Percentiles rank a stretch among this genome's conserved stretches.
Evolutionary conservation across 2,113 vertebrate species (phyloP).

Genomic region (Psilopsiagon aurifrons): DNA sequence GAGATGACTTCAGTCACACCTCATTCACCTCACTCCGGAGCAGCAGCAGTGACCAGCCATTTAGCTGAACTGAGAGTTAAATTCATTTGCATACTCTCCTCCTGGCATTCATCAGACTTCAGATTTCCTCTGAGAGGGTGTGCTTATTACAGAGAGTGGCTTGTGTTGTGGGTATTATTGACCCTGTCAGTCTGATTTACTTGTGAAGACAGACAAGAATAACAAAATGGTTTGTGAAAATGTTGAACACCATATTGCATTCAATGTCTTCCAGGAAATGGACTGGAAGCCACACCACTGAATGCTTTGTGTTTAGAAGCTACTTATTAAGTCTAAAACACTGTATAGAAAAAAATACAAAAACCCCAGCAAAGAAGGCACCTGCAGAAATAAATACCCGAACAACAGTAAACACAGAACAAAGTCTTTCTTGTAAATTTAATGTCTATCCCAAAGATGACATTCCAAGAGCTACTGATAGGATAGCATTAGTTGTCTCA

Average conservation of each 20-base stretch:
- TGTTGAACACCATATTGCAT: not conserved
- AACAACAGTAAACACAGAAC: not conserved
- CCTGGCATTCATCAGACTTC: not conserved
- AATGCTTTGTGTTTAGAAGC: not conserved
- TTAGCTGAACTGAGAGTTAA: not conserved
- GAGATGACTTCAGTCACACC: not conserved
- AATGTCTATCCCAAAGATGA: not conserved
- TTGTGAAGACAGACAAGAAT: not conserved
- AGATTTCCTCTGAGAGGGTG: not conserved
- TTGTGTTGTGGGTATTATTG: not conserved
- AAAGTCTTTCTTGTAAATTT: not conserved
- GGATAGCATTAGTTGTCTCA: not conserved
- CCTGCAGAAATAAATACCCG: not conserved
- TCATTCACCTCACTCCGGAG: not conserved
- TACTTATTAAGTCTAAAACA: not conserved
- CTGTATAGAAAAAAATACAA: not conserved
- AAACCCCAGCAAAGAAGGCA: not conserved
- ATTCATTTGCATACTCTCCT: not conserved
- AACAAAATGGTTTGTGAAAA: not conserved
- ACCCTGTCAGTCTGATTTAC: not conserved
- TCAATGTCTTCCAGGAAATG: not conserved
- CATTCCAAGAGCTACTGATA: not conserved
- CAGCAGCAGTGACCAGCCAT: fast-evolving
- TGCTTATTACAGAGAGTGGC: not conserved
- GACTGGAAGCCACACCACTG: not conserved